Evolutionary conservation across 2,888 invertebrate genomes (phyloP), one percentile per base, ranked within the genome.

Genomic region (Papilio gigon): DNA sequence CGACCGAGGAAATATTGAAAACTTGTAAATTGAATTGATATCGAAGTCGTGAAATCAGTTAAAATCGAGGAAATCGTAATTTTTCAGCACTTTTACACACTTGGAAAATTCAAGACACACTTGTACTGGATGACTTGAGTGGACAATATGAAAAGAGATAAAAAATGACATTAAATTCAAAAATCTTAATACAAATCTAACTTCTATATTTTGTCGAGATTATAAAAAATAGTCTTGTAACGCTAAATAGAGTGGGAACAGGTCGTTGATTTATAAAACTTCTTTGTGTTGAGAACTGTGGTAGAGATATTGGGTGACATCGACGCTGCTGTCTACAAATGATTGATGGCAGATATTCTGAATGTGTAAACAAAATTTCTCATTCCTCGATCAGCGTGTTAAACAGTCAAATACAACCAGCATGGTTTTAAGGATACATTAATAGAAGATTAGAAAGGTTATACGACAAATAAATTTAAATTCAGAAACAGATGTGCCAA

Each of bases 321-420:
- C 27, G 25, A 44, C 37, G 33, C 37, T 27, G 20, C n/a, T 42
- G 33, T 58, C 53, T n/a, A 22, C 14, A 27, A 60, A 50, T 50
- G 67, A 60, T 40, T 20, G 61, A 30, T 37, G 37, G n/a, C n/a
- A 61, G 40, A 50, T n/a, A 22, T 61, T 35, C 35, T 12, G 50
- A 30, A 50, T 50, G 35, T 50, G 50, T 60, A 65, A 58, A 64
- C 37, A 50, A 27, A 50, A 53, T 25, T 2, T 27, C 47, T 11
- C 27, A 27, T 14, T 53, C 8, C n/a, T 27, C 53, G 22, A 22
- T 47, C 22, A n/a, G 47, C 12, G 1, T 12, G 12, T 9, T 27
- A 8, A n/a, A 53, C 50, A 53, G 11, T 11, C 11, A 25, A 53
- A 27, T 47, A n/a, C n/a, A 53, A 50, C n/a, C n/a, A n/a, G n/a